phyloP scores from a whole-genome alignment of 2,888 invertebrate species.

The Drosophila mimica region DNA sequence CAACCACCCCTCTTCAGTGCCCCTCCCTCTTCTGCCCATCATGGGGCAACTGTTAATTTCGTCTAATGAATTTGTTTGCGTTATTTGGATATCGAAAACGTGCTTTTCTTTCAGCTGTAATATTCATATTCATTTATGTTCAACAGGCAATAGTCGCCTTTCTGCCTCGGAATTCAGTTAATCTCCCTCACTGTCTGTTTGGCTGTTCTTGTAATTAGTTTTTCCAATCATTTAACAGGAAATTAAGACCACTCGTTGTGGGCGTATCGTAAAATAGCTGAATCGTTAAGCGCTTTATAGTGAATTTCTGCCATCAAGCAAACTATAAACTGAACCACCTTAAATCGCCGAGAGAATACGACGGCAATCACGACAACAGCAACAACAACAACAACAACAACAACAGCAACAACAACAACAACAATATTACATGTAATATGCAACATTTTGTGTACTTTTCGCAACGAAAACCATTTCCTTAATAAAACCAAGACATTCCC shows the following conservation, averaged over 20 bases:
- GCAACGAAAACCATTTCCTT: slow-evolving; percentile 74
- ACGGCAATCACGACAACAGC: slow-evolving; percentile 39
- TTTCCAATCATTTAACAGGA: slow-evolving; percentile 66
- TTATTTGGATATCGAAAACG: slow-evolving; percentile 39
- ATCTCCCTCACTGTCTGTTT: background rate
- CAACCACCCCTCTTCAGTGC: background rate
- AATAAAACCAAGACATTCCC: slow-evolving; percentile 56
- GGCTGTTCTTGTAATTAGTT: slow-evolving; percentile 59
- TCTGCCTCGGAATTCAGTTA: background rate
- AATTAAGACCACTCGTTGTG: slow-evolving; percentile 60
- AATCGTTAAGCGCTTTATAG: slow-evolving; percentile 63
- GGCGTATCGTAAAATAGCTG: slow-evolving; percentile 51
- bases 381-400: slow-evolving; percentile 7
- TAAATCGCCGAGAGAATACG: slow-evolving; percentile 38
- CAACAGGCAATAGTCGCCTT: slow-evolving; percentile 7
- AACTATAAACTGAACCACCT: slow-evolving; percentile 64
- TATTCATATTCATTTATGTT: slow-evolving; percentile 20
- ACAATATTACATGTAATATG: slow-evolving; percentile 53
- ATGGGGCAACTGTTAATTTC: slow-evolving; percentile 59
- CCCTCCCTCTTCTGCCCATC: too few relatives aligned
- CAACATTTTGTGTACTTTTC: slow-evolving; percentile 74
- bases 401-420: slow-evolving; percentile 34
- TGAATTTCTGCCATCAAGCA: slow-evolving; percentile 60
- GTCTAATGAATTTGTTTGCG: slow-evolving; percentile 69
- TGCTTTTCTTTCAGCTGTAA: slow-evolving; percentile 36